phyloP scores from a whole-genome alignment of 2,113 vertebrate genomes.

The Mesocricetus auratus region DNA sequence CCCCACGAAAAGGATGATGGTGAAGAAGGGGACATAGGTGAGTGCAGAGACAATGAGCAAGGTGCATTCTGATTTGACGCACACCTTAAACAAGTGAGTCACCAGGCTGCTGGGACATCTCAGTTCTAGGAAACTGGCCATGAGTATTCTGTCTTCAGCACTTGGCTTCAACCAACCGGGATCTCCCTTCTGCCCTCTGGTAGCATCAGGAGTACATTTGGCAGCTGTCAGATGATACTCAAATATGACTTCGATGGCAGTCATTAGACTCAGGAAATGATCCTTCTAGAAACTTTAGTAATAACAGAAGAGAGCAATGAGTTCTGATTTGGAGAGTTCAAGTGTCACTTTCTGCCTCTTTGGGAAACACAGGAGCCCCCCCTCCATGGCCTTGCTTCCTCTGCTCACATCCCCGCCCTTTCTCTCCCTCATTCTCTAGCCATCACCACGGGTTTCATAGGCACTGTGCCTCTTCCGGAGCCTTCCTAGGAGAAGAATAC shows the following conservation, averaged over 20 bases:
- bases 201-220: background rate
- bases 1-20: slow-evolving; percentile 67
- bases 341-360: background rate
- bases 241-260: background rate
- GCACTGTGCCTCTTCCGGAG: background rate
- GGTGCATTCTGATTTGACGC: background rate
- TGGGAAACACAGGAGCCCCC: background rate
- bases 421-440: background rate
- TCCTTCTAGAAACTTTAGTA: background rate
- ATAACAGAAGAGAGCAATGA: background rate
- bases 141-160: background rate
- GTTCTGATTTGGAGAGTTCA: background rate
- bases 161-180: background rate
- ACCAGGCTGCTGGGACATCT: background rate
- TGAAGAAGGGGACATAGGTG: slow-evolving; percentile 87
- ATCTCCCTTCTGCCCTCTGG: background rate
- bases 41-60: slow-evolving; percentile 25
- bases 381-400: background rate
- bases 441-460: background rate
- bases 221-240: background rate
- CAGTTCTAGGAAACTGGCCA: background rate
- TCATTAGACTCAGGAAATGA: background rate
- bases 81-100: background rate
- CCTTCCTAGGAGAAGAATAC: background rate
- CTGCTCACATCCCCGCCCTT: background rate